Base-by-base conservation (phyloP, 2,888 invertebrate genomes). In the Scaptomyza tumidula region DNA sequence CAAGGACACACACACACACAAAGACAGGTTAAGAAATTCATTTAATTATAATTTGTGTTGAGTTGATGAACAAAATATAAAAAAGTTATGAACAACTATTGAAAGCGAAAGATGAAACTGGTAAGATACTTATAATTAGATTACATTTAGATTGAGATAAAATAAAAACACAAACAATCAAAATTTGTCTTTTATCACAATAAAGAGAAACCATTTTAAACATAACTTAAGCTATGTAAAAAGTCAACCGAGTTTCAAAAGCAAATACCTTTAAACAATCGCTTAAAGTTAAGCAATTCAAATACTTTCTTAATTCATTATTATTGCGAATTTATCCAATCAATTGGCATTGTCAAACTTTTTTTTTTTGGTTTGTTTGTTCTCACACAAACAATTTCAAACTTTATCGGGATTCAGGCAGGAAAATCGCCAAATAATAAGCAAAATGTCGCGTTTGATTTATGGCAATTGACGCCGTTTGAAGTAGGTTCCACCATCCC, bases 381-480 rank as follows among this genome's bases (percentile, higher is more conserved):
- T 13, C 53, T 53, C 56, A 54, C 10, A 54, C 29, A 41, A 31
- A 53, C 37, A 64, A 44, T 55, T 67, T 49, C 39, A 66, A 71
- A 77, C 56, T 63, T 75, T 73, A 55, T 52, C 56, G 52, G 50
- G 11, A 56, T 46, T 43, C 29, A 37, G 55, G 60, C 46, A 62
- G 63, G 61, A 65, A 86, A 85, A 85, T 84, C 74, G 81, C 72
- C 76, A 88, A 84, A 88, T 84, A 86, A 80, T 88, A 80, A 84
- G 84, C 84, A 61, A 84, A 84, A 81, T 73, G 81, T 81, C 87
- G 76, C 85, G 82, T 71, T 88, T 88, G 87, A 85, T 85, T 85
- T 88, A 85, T 85, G 75, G 79, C 78, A 72, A 75, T 78, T 71
- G 81, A 61, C 66, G 70, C 71, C 68, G 64, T 72, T 67, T 72